phyloP scores from a whole-genome alignment of 2,797 vertebrate genomes.

The Chaenodraco wilsoni region DNA sequence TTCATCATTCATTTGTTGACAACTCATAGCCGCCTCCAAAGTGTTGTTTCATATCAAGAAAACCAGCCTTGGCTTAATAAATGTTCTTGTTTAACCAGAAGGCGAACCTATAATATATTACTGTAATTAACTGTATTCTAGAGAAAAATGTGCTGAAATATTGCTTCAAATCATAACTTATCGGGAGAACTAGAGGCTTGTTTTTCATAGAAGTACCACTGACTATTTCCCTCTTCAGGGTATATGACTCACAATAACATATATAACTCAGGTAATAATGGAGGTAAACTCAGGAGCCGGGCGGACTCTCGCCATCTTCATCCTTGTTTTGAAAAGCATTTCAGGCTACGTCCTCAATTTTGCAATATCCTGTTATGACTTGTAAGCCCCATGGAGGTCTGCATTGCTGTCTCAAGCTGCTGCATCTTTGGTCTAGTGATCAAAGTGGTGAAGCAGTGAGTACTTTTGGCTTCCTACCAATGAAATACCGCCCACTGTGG shows the following conservation, averaged over 20 bases:
- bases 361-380: slow-evolving; percentile 62
- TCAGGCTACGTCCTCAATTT: slow-evolving; percentile 61
- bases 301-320: slow-evolving; percentile 30
- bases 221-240: slow-evolving; percentile 19
- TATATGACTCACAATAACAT: slow-evolving; percentile 47
- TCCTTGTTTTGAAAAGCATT: slow-evolving; percentile 56
- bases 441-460: slow-evolving; percentile 66
- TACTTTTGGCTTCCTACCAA: slow-evolving; percentile 62
- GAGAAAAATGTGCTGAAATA: slow-evolving; percentile 4
- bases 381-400: slow-evolving; percentile 60
- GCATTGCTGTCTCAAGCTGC: slow-evolving; percentile 59
- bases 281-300: slow-evolving; percentile 50
- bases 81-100: slow-evolving; percentile 8
- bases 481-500: slow-evolving; percentile 63
- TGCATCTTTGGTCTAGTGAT: slow-evolving; percentile 72
- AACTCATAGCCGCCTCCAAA: slow-evolving; percentile 18
- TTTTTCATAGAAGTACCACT: slow-evolving; percentile 11
- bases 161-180: background rate
- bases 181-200: background rate
- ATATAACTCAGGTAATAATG: slow-evolving; percentile 54
- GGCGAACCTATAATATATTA: background rate
- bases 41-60: slow-evolving; percentile 2
- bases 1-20: slow-evolving; percentile 3
- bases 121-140: slow-evolving; percentile 9
- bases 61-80: slow-evolving; percentile 7